phyloP scores from a whole-genome alignment of 2,888 invertebrate species.

The Hydraecia micacea region DNA sequence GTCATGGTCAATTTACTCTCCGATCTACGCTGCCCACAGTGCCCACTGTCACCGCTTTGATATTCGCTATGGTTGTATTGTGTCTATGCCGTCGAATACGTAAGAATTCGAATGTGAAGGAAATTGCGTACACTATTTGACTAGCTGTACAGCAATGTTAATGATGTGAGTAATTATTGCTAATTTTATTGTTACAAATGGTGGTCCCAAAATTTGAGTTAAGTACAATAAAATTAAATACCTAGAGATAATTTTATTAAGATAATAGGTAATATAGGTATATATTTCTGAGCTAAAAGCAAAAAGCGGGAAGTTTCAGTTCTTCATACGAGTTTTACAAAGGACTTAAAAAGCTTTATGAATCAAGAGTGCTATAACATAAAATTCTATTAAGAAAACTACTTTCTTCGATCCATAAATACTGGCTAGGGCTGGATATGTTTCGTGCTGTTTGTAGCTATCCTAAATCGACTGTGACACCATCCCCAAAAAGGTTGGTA shows the following conservation, averaged over 20 bases:
- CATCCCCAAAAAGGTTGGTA: neutral
- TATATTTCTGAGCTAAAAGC: neutral
- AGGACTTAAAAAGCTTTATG: neutral
- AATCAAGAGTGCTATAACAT: neutral
- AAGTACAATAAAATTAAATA: neutral
- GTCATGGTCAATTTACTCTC: constrained; percentile 61
- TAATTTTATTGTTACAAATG: neutral
- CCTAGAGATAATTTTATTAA: neutral
- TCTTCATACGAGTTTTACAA: neutral
- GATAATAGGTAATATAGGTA: too few species aligned
- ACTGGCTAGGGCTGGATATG: neutral
- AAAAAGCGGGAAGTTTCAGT: too few species aligned
- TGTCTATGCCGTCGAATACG: neutral
- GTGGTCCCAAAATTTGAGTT: neutral
- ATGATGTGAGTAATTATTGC: constrained; percentile 39
- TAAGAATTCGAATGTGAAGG: neutral
- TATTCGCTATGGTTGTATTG: constrained; percentile 62
- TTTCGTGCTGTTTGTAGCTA: neutral
- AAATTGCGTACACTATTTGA: constrained; percentile 7
- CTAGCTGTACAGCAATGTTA: constrained; percentile 8
- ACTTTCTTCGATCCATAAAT: neutral
- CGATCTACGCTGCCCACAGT: constrained; percentile 35
- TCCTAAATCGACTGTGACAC: neutral
- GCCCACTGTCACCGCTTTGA: constrained; percentile 66
- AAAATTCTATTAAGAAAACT: neutral